Evolutionary conservation across 2,797 vertebrate species (phyloP).

Genomic region (Mus minutoides): DNA sequence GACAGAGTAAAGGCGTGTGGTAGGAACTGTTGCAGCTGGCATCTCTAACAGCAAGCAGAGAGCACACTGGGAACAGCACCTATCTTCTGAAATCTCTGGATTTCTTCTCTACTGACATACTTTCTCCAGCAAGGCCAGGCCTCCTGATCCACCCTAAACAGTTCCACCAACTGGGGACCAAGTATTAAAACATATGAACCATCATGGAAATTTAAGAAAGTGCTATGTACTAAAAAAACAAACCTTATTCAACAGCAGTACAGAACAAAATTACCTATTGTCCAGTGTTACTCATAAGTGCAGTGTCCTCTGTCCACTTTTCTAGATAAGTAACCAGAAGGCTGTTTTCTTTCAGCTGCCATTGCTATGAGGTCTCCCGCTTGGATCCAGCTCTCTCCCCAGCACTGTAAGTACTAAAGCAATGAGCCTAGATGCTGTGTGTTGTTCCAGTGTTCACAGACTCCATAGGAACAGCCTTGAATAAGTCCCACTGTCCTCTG

Average conservation of each 20-base stretch:
- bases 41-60: background rate
- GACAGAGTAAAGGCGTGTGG: background rate
- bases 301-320: background rate
- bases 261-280: background rate
- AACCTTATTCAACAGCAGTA: background rate
- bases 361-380: conserved; percentile 19
- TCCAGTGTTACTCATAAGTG: background rate
- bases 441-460: background rate
- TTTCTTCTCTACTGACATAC: background rate
- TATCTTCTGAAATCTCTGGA: background rate
- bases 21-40: background rate
- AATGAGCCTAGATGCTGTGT: background rate
- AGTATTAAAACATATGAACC: background rate
- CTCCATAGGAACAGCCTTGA: background rate
- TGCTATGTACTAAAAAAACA: background rate
- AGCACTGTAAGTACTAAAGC: conserved; percentile 48
- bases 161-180: background rate
- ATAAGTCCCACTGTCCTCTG: background rate
- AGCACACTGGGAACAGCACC: background rate
- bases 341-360: conserved; percentile 51
- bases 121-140: background rate
- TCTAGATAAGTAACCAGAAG: conserved; percentile 48
- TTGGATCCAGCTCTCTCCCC: background rate
- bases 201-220: background rate
- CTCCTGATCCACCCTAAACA: background rate